These are phyloP conservation scores for Nothocercus julius DNA, from an alignment of 2,113 vertebrate genomes.

Conservation along the genomic window DNA sequence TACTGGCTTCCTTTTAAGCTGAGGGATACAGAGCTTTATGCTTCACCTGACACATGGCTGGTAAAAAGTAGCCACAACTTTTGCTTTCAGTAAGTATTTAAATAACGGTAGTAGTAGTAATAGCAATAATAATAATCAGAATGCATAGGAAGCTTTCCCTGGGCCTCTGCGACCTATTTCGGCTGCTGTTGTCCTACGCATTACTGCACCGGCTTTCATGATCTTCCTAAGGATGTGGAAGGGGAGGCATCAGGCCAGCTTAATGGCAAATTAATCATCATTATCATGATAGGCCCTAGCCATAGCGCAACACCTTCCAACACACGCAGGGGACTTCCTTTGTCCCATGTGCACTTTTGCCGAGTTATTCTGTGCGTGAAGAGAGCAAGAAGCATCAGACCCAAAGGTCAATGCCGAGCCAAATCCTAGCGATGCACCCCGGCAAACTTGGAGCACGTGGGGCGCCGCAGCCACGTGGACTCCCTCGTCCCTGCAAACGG, in stretches of 20 bases:
- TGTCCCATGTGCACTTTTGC: not conserved
- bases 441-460: fast-evolving
- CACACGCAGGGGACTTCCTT: not conserved
- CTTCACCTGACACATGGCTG: not conserved
- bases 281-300: not conserved
- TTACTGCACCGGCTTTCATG: not conserved
- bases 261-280: conserved; percentile 45
- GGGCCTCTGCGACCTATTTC: not conserved
- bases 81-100: not conserved
- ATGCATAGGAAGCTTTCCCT: not conserved
- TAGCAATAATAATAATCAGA: not conserved
- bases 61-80: not conserved
- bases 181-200: not conserved
- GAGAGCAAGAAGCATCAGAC: not conserved
- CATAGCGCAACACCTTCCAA: not conserved
- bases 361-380: fast-evolving
- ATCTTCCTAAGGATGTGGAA: not conserved
- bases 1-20: not conserved
- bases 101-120: not conserved
- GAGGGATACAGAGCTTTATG: not conserved
- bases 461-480: not conserved
- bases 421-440: not conserved
- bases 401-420: not conserved
- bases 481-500: fast-evolving
- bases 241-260: conserved; percentile 18